Percentiles rank a stretch among this genome's conserved stretches.
Conservation (phyloP, 1,140 invertebrate species). For the Dreissena polymorpha region DNA sequence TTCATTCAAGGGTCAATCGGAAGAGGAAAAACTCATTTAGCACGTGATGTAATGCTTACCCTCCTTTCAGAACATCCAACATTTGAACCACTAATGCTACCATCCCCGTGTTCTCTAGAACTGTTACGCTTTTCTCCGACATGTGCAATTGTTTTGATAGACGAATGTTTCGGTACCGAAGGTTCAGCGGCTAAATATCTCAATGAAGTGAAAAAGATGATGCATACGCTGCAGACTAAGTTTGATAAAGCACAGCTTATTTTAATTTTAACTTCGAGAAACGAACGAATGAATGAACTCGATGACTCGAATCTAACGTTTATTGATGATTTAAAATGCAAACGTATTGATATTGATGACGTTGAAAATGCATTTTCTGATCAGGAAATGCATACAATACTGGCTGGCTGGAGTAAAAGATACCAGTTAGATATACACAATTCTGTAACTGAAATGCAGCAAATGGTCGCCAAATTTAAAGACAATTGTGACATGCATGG, state of each 20-base stretch:
- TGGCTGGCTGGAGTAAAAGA: background rate
- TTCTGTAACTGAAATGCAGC: background rate
- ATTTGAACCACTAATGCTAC: slow-evolving; percentile 12
- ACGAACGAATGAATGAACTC: background rate
- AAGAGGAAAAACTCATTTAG: slow-evolving; percentile 7
- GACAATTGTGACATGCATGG: background rate
- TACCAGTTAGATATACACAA: background rate
- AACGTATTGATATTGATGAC: background rate
- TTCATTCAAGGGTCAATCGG: slow-evolving; percentile 8
- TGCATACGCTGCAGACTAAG: background rate
- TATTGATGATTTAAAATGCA: background rate
- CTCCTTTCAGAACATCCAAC: slow-evolving; percentile 1
- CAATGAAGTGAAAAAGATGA: background rate
- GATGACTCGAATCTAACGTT: background rate
- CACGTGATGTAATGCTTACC: background rate
- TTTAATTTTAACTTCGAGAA: background rate
- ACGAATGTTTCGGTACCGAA: background rate
- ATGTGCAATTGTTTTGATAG: background rate
- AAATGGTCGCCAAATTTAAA: background rate
- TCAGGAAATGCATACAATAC: background rate
- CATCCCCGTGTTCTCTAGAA: background rate
- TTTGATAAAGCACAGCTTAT: background rate
- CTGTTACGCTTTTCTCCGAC: background rate
- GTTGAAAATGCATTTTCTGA: background rate
- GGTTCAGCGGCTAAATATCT: background rate